A percentile compares a stretch with the other conserved stretches of the same genome.
Evolutionary conservation across 2,888 invertebrate species (phyloP).

Genomic region (Lapara coniferarum): DNA sequence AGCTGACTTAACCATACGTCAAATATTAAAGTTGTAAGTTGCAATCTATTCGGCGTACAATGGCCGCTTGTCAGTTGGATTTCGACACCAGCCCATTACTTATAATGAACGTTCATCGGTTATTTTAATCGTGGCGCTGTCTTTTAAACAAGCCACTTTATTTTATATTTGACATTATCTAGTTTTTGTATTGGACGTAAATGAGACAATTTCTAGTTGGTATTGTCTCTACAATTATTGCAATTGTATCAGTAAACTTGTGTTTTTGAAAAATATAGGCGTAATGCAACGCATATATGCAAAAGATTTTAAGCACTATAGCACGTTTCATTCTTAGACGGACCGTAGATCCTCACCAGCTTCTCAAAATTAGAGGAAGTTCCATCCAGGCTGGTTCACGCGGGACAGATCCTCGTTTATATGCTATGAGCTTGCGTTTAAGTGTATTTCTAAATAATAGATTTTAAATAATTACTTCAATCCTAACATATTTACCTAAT

Average conservation of each 20-base stretch:
- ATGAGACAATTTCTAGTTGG: neutral
- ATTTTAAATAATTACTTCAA: too few species aligned
- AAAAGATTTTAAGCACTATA: neutral
- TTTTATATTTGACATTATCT: neutral
- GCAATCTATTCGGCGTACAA: constrained; percentile 18
- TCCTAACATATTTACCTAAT: too few species aligned
- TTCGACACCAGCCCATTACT: constrained; percentile 22
- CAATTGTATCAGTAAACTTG: neutral
- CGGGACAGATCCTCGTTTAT: too few species aligned
- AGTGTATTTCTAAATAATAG: too few species aligned
- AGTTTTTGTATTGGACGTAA: neutral
- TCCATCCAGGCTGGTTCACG: too few species aligned
- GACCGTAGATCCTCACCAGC: too few species aligned
- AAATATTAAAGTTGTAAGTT: constrained; percentile 9
- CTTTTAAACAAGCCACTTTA: constrained; percentile 11
- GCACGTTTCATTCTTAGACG: too few species aligned
- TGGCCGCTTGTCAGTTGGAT: constrained; percentile 27
- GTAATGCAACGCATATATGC: neutral
- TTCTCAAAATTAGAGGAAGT: too few species aligned
- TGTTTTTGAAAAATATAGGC: neutral
- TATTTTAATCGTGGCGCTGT: constrained; percentile 5
- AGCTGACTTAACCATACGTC: constrained; percentile 1
- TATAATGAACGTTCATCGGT: constrained; percentile 28
- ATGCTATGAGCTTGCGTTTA: too few species aligned
- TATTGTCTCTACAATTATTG: neutral